Evolutionary conservation across 1,140 invertebrate species (phyloP), one percentile per base, ranked within the genome.

Genomic region (Ceratina japonica): DNA sequence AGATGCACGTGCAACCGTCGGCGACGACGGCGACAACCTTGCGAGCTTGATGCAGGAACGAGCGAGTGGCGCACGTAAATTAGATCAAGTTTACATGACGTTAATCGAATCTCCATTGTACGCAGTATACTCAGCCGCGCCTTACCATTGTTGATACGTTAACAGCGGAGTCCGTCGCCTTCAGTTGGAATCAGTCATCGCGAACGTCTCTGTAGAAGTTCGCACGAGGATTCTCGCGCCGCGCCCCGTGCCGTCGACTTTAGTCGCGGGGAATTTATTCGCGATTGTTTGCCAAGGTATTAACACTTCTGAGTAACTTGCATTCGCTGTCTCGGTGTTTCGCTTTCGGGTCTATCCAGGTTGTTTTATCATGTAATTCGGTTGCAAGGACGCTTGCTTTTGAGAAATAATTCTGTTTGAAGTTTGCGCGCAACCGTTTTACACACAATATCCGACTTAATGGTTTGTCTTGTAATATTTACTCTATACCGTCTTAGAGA

Each of bases 41-140:
- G 62, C 63, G 12, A 18, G 18, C 51, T 16, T 31, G 16, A 18
- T 37, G 10, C 15, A 0, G 2, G 16, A 44, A 77, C 75, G n/a
- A 54, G n/a, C 37, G 31, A 20, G 24, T 59, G 18, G 37, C 51
- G 18, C 24, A 61, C 54, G 79, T 31, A 56, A 80, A 81, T 61
- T 82, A 79, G 54, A 86, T 77, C 78, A 84, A 81, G 71, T 77
- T 80, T 79, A 62, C 70, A 54, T 20, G 24, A 69, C 49, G 73
- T 73, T 80, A 75, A 80, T 80, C 73, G 78, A 80, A 80, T 80
- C 49, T 68, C 54, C 63, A 49, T 68, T 44, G 37, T 44, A 44
- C 10, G 37, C 10, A 44, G 37, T 44, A 44, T 8, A 68, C 78
- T 61, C 27, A 20, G 22, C n/a, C 63, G 12, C 54, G 37, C 64